phyloP scores from a whole-genome alignment of 1,140 invertebrate species.

The Riptortus pedestris region DNA sequence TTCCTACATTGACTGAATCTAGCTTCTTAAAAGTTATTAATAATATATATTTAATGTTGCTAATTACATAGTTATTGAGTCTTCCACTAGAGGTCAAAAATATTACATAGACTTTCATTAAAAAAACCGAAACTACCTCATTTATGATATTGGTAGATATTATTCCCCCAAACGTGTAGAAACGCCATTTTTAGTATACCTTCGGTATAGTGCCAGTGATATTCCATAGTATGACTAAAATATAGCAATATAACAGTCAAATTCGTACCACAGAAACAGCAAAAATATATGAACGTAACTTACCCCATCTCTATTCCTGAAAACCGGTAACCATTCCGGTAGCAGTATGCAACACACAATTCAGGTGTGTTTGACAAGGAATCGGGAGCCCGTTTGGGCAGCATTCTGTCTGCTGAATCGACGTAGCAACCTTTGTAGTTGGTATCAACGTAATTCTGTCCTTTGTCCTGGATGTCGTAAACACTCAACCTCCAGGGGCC shows the following conservation, averaged over 20 bases:
- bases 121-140: too few species aligned
- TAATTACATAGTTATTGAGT: too few species aligned
- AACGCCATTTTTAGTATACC: not conserved
- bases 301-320: slow-evolving; percentile 84
- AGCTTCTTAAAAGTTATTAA: too few species aligned
- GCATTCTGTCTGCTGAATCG: not conserved
- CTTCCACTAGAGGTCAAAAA: too few species aligned
- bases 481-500: slow-evolving; percentile 27
- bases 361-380: slow-evolving; percentile 15
- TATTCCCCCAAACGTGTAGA: too few species aligned
- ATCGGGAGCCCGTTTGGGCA: not conserved
- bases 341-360: slow-evolving; percentile 22
- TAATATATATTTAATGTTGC: too few species aligned
- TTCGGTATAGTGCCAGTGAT: not conserved
- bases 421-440: slow-evolving; percentile 21
- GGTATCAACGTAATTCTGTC: not conserved
- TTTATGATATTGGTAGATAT: too few species aligned
- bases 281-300: too few species aligned
- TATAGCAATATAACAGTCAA: not conserved
- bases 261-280: not conserved
- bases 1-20: too few species aligned
- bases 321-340: slow-evolving; percentile 73
- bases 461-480: slow-evolving; percentile 18
- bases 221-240: not conserved
- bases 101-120: too few species aligned